Evolutionary conservation across 2,113 vertebrate species (phyloP), one percentile per base, ranked within the genome.

Genomic region (Mastomys coucha): DNA sequence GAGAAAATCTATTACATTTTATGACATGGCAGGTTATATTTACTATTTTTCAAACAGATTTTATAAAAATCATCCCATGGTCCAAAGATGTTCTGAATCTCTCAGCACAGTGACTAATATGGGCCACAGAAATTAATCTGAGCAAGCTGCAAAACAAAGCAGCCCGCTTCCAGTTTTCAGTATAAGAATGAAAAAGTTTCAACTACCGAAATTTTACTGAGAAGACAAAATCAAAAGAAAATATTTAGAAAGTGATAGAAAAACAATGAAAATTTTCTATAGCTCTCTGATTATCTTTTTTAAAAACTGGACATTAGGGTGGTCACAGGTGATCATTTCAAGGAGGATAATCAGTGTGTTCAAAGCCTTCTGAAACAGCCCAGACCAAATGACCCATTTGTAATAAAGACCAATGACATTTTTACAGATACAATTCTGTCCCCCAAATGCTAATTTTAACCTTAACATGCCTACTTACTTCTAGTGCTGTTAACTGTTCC

Each of bases 211-310:
- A 95, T 78, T 89, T 96, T 89, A 95, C 89, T 88, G 73, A 88
- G 88, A 97, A 45, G 91, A 70, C 65, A 97, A 96, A 97, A 92
- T 7, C n/a, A 24, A 97, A 88, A 91, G 88, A 96, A 67, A 95
- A 92, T 93, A 70, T 81, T 63, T 93, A 91, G 28, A 93, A 82
- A 96, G 84, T 39, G 58, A 91, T 91, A 97, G 53, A 94, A 70
- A 76, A 96, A 76, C 96, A 93, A 33, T 89, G 58, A 45, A 97
- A 42, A 97, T 36, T 89, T 80, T 82, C 91, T 45, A 60, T 0
- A 95, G 92, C 53, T 88, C 69, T 93, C 91, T 49, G 91, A 96
- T 96, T 65, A 20, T 77, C 60, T 98, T 94, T 96, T 95, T 94
- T 20, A 1, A 16, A 86, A 91, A 51, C 60, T 93, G 58, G 45